Conservation (phyloP, 2,113 vertebrate species). For the Podocnemis expansa region DNA sequence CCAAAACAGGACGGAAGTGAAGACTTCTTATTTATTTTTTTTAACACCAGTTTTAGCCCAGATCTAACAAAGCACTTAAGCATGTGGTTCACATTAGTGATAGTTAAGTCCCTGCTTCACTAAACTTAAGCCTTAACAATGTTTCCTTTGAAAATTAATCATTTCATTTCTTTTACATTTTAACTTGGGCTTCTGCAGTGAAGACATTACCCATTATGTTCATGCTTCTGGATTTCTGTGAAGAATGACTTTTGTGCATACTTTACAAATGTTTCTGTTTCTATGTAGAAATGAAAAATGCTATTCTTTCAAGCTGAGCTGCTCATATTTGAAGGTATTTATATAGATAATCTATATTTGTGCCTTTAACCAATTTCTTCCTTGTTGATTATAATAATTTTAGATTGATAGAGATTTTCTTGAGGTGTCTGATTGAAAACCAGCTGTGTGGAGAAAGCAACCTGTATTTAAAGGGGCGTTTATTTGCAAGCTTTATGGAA, state of each 20-base stretch:
- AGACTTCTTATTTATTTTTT: no score
- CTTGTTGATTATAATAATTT: neutral
- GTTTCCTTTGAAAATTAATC: neutral
- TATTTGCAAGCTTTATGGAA: neutral
- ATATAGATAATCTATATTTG: neutral
- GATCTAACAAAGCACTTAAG: neutral
- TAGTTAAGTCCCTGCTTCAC: rapidly evolving
- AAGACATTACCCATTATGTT: neutral
- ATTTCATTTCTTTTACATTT: neutral
- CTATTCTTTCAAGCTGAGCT: neutral
- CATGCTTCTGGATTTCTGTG: neutral
- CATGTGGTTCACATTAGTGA: no score
- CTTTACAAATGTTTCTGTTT: rapidly evolving
- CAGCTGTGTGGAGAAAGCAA: neutral
- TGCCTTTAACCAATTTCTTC: neutral
- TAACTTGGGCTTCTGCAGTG: neutral
- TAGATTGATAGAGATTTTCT: neutral
- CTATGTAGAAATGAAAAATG: neutral
- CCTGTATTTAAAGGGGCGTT: neutral
- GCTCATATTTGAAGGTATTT: neutral
- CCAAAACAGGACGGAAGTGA: neutral
- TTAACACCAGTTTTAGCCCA: no score
- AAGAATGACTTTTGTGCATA: neutral
- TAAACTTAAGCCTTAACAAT: neutral
- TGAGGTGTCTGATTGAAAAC: neutral